A percentile compares a stretch with the other conserved stretches of the same genome.
Conservation (phyloP, 2,113 vertebrate genomes). For the Melospiza georgiana region DNA sequence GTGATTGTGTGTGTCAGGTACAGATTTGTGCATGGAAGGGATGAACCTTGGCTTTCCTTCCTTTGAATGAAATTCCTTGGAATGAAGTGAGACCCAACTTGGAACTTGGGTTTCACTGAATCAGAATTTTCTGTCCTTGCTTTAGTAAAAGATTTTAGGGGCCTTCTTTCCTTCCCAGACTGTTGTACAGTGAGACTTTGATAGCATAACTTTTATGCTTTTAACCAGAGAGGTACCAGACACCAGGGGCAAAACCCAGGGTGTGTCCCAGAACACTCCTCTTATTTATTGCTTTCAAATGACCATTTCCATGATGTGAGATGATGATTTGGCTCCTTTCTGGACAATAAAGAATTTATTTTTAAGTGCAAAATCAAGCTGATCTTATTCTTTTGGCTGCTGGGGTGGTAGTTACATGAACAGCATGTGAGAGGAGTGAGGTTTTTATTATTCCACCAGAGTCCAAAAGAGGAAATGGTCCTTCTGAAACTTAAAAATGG, state of each 20-base stretch:
- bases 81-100: not conserved
- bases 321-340: constrained; percentile 27
- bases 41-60: not conserved
- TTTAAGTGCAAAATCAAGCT: not conserved
- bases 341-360: constrained; percentile 31
- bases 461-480: constrained; percentile 23
- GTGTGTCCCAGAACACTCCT: not conserved
- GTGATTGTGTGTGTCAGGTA: not conserved
- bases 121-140: not conserved
- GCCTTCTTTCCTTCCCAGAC: not conserved
- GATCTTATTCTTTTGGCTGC: constrained; percentile 23
- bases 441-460: not conserved
- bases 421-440: not conserved
- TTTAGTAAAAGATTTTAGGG: constrained; percentile 9
- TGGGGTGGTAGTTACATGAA: not conserved
- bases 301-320: not conserved
- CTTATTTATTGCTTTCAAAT: constrained; percentile 48
- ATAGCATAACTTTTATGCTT: not conserved
- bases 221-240: not conserved
- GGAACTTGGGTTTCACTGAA: not conserved
- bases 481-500: not conserved
- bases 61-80: not conserved
- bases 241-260: not conserved
- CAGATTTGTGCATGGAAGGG: not conserved
- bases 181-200: constrained; percentile 21